These are phyloP conservation scores for Nasonia giraulti DNA, from an alignment of 1,140 invertebrate genomes.

Conservation along the genomic window DNA sequence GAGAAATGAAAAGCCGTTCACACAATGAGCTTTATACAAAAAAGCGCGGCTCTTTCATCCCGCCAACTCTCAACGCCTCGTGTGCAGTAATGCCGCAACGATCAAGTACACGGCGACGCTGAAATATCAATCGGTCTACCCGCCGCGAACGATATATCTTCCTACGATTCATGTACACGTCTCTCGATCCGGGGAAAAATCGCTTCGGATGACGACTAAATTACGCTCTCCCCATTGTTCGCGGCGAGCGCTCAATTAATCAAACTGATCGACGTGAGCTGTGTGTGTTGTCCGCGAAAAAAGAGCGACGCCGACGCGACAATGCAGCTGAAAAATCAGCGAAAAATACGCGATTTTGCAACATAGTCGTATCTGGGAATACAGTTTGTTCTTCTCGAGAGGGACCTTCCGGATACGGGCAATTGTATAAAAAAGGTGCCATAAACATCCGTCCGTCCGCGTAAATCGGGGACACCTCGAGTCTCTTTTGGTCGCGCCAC, in stretches of 20 bases:
- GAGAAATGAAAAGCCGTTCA: neutral
- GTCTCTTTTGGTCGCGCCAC: neutral
- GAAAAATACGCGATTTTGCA: neutral
- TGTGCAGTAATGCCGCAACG: neutral
- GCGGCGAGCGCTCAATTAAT: neutral
- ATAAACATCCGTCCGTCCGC: too few species aligned
- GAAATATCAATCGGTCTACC: neutral
- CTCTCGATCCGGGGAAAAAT: neutral
- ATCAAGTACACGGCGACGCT: neutral
- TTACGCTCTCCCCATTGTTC: conserved; percentile 27
- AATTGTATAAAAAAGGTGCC: neutral
- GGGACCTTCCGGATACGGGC: too few species aligned
- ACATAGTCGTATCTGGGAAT: neutral
- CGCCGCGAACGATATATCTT: neutral
- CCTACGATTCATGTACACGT: neutral
- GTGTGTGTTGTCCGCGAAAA: neutral
- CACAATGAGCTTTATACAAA: neutral
- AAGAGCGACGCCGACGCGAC: neutral
- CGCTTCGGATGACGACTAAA: conserved; percentile 29
- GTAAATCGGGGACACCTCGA: neutral
- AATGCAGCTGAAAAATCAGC: neutral
- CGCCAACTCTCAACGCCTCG: neutral
- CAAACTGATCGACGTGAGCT: neutral
- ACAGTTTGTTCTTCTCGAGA: too few species aligned
- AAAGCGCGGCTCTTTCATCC: neutral